These are phyloP conservation scores for Octopus sinensis DNA, from an alignment of 1,140 invertebrate species.

Conservation along the genomic window DNA sequence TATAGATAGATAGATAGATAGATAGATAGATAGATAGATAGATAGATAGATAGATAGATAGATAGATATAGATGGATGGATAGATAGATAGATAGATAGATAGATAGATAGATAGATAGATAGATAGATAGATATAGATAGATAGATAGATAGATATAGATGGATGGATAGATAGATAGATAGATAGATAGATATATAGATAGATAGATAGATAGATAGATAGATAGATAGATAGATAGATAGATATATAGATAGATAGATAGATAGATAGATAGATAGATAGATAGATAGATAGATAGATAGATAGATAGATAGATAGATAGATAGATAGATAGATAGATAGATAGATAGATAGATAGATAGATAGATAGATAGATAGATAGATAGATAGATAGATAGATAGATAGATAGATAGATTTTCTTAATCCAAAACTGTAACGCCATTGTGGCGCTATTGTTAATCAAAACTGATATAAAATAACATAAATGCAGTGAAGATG, in stretches of 20 bases:
- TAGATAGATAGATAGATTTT: neutral
- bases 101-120: neutral
- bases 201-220: neutral
- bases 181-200: neutral
- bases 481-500: no score
- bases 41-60: neutral
- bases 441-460: no score
- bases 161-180: neutral
- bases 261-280: neutral
- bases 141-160: conserved; percentile 1
- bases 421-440: no score
- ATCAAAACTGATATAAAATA: no score
- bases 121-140: neutral
- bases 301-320: no score
- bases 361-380: conserved; percentile 1
- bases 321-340: neutral
- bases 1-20: no score
- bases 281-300: neutral
- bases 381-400: neutral
- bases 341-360: neutral
- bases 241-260: no score
- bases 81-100: conserved; percentile 1
- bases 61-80: neutral
- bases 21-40: no score
- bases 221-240: no score